Conservation (phyloP, 2,888 invertebrate species). For the Nemoura dubitans region DNA sequence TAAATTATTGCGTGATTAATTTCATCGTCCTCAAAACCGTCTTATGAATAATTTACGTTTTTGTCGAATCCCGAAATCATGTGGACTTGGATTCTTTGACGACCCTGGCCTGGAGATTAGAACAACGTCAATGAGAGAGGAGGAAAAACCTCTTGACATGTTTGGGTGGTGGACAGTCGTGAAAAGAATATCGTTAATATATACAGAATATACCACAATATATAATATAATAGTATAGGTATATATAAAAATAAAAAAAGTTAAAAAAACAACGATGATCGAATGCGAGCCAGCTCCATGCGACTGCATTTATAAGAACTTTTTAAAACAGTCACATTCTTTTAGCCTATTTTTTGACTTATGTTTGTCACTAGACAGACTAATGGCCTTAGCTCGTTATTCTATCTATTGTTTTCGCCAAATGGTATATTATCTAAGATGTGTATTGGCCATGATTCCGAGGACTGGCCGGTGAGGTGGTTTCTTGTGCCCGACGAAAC, state of each 20-base stretch:
- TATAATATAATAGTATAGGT: conserved; percentile 16
- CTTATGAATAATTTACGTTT: background rate
- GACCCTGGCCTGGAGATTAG: background rate
- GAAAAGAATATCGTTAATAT: conserved; percentile 36
- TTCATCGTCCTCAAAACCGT: background rate
- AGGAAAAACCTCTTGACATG: conserved; percentile 33
- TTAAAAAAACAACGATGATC: background rate
- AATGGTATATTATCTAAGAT: conserved; percentile 44
- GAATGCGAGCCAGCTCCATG: background rate
- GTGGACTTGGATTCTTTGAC: background rate
- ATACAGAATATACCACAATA: conserved; percentile 21
- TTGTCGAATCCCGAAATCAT: background rate
- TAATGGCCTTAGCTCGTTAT: conserved; percentile 48
- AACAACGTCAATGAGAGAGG: background rate
- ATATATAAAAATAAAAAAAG: background rate
- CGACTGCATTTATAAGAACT: background rate
- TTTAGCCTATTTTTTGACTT: conserved; percentile 47
- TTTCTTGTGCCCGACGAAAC: background rate
- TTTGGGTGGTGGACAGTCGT: conserved; percentile 19
- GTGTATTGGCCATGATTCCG: conserved; percentile 43
- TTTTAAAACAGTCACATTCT: conserved; percentile 44
- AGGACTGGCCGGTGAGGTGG: background rate
- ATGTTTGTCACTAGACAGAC: conserved; percentile 48
- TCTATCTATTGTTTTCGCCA: conserved; percentile 49
- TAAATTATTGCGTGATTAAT: background rate